A percentile compares a stretch with the other conserved stretches of the same genome.
Conservation (phyloP, 1,140 invertebrate genomes). For the Nomia melanderi region DNA sequence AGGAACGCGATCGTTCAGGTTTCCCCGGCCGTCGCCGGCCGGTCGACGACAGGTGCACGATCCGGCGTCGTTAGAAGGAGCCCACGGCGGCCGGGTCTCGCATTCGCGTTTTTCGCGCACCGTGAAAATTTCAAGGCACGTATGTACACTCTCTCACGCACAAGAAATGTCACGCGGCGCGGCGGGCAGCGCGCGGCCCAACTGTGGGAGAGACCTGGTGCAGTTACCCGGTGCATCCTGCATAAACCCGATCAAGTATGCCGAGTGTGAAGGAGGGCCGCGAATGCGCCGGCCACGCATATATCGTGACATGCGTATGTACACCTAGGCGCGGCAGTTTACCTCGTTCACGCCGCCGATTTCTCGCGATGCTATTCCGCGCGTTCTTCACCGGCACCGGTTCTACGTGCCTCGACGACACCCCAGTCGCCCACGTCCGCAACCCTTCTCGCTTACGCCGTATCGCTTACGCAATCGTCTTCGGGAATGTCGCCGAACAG, state of each 20-base stretch:
- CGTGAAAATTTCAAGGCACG: constrained; percentile 31
- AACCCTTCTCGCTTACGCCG: not conserved
- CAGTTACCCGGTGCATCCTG: constrained; percentile 61
- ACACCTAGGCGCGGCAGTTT: constrained; percentile 71
- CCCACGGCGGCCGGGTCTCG: too few relatives aligned
- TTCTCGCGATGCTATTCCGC: constrained; percentile 50
- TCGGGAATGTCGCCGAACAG: too few relatives aligned
- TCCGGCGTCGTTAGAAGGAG: too few relatives aligned
- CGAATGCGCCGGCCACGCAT: constrained; percentile 55
- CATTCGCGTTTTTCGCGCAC: constrained; percentile 20
- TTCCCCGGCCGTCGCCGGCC: too few relatives aligned
- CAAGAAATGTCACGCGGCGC: constrained; percentile 37
- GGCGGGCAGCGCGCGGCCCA: constrained; percentile 10
- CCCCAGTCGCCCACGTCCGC: not conserved
- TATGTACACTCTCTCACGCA: constrained; percentile 31
- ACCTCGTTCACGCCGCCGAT: constrained; percentile 68
- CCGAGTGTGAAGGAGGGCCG: constrained; percentile 71
- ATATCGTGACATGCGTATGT: constrained; percentile 70
- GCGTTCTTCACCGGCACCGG: not conserved
- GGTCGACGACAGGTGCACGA: too few relatives aligned
- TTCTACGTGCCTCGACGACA: not conserved
- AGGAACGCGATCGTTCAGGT: too few relatives aligned
- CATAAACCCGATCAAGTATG: constrained; percentile 74
- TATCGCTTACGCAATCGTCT: too few relatives aligned
- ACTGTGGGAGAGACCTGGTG: constrained; percentile 48